A percentile compares a stretch with the other conserved stretches of the same genome.
phyloP scores from a whole-genome alignment of 23 tunicate species.

The Aplidium turbinatum region DNA sequence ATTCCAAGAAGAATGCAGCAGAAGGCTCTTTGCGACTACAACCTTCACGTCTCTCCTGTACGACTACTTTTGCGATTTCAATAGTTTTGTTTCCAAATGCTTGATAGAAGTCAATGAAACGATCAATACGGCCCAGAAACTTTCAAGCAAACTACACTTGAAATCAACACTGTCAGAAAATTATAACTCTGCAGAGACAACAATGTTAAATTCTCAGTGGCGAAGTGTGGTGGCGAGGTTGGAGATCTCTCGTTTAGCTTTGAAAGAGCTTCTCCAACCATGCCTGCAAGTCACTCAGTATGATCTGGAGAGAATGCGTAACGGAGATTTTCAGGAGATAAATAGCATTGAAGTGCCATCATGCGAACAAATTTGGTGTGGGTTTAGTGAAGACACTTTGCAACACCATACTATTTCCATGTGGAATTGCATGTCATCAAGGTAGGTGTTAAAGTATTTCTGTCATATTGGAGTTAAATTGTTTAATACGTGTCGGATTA shows the following conservation, averaged over 20 bases:
- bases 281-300: conserved; percentile 75
- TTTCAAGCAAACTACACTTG: neutral
- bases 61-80: conserved; percentile 14
- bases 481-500: too few relatives aligned
- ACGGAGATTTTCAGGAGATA: conserved; percentile 45
- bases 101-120: neutral
- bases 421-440: conserved; percentile 51
- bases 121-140: neutral
- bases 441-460: conserved; percentile 29
- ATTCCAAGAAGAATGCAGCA: conserved; percentile 10
- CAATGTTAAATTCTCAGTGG: neutral
- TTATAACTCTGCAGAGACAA: neutral
- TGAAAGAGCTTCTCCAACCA: conserved; percentile 31
- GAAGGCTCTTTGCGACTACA: conserved; percentile 2
- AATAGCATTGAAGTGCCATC: conserved; percentile 35
- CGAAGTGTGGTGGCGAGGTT: neutral
- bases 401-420: conserved; percentile 9
- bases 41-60: conserved; percentile 27
- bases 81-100: neutral
- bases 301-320: conserved; percentile 37
- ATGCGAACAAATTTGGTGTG: conserved; percentile 68
- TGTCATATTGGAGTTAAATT: too few relatives aligned
- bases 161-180: neutral
- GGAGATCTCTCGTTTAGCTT: neutral
- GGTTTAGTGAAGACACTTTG: conserved; percentile 40